Conservation (phyloP, 2,888 invertebrate genomes). For the Drosophila recens region DNA sequence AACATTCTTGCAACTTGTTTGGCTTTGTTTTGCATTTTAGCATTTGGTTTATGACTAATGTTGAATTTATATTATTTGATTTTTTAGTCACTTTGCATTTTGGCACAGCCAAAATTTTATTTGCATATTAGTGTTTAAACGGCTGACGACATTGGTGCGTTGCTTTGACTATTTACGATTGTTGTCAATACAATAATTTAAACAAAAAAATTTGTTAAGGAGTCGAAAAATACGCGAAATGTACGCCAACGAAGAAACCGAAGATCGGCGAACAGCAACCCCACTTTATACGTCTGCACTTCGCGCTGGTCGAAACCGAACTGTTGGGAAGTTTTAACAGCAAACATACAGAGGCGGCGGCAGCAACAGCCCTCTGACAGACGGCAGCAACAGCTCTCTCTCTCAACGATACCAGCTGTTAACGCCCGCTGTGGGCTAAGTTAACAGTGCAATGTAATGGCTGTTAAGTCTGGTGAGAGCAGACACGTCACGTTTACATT, state of each 20-base stretch:
- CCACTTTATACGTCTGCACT: constrained; percentile 53
- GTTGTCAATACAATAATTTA: constrained; percentile 19
- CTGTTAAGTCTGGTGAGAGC: constrained; percentile 10
- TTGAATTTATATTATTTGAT: constrained; percentile 24
- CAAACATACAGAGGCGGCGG: constrained; percentile 3
- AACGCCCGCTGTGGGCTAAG: neutral
- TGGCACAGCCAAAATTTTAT: constrained; percentile 24
- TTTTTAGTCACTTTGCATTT: constrained; percentile 60
- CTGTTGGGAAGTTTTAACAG: constrained; percentile 55
- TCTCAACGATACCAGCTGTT: neutral
- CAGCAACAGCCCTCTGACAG: constrained; percentile 10
- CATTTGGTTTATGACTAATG: constrained; percentile 41
- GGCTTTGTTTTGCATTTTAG: constrained; percentile 57
- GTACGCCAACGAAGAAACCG: constrained; percentile 52
- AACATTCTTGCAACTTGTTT: constrained; percentile 62
- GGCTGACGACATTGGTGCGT: constrained; percentile 51
- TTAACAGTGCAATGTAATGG: constrained; percentile 10
- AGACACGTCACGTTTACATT: neutral
- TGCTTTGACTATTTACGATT: constrained; percentile 29
- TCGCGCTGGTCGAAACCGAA: constrained; percentile 52
- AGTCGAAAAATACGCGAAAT: constrained; percentile 56
- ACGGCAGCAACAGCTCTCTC: constrained; percentile 9
- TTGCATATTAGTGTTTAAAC: constrained; percentile 33
- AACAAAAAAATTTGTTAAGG: constrained; percentile 19
- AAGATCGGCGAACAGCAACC: constrained; percentile 9